These are phyloP conservation scores for Plutella xylostella DNA, from an alignment of 2,888 invertebrate genomes.

Conservation along the genomic window DNA sequence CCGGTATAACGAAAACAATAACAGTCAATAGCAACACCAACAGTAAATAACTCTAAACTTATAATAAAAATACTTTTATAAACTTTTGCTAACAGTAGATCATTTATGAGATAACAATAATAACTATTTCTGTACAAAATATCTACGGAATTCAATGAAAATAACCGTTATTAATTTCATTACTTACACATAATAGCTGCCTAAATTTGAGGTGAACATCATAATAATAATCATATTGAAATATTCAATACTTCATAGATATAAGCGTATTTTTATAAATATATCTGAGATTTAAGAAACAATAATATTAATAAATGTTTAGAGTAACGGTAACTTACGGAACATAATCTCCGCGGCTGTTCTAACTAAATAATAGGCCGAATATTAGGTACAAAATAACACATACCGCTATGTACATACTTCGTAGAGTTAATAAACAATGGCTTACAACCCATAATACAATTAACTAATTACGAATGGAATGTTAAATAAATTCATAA, in stretches of 20 bases:
- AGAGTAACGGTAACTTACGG: too few relatives aligned
- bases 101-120: too few relatives aligned
- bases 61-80: too few relatives aligned
- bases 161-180: background rate
- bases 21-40: too few relatives aligned
- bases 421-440: constrained; percentile 27
- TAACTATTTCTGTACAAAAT: constrained; percentile 1
- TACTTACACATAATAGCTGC: constrained; percentile 40
- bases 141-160: background rate
- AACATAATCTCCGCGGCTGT: too few relatives aligned
- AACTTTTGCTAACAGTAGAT: constrained; percentile 1
- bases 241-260: background rate
- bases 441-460: constrained; percentile 52
- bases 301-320: constrained; percentile 31
- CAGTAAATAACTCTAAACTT: too few relatives aligned
- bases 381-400: too few relatives aligned
- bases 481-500: background rate
- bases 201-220: constrained; percentile 42
- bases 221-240: constrained; percentile 1
- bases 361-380: too few relatives aligned
- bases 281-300: constrained; percentile 22
- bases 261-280: constrained; percentile 18
- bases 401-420: constrained; percentile 47
- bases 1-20: too few relatives aligned
- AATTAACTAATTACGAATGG: too few relatives aligned